Percentiles rank a stretch among this genome's conserved stretches.
Evolutionary conservation across 53 echinoderm and acorn worm species (phyloP).

Genomic region (Temnopleurus reevesii): DNA sequence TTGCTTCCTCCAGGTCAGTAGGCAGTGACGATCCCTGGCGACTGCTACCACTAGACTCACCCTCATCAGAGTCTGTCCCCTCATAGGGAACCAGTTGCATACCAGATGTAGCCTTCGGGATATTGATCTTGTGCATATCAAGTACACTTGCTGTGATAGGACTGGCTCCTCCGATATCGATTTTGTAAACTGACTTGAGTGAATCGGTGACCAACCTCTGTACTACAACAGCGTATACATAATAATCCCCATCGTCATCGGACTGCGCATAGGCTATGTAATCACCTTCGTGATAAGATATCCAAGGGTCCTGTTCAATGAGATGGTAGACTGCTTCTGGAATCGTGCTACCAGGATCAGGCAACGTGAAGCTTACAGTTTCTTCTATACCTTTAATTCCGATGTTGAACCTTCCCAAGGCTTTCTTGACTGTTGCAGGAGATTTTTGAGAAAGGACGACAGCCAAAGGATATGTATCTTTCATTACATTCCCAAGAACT

Average conservation of each 20-base stretch:
- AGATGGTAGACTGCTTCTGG: slow-evolving; percentile 67
- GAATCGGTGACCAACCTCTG: slow-evolving; percentile 2
- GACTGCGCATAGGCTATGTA: slow-evolving; percentile 64
- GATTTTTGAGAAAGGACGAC: background rate
- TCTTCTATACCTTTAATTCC: too few relatives aligned
- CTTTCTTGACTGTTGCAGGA: background rate
- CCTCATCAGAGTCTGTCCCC: background rate
- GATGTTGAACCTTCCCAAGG: background rate
- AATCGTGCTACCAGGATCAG: slow-evolving; percentile 63
- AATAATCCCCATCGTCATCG: slow-evolving; percentile 33
- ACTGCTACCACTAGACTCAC: background rate
- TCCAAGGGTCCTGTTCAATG: slow-evolving; percentile 72
- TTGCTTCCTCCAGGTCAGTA: slow-evolving; percentile 31
- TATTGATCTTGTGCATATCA: slow-evolving; percentile 44
- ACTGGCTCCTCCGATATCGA: background rate
- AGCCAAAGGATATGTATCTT: background rate
- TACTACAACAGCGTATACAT: slow-evolving; percentile 59
- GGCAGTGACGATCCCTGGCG: background rate
- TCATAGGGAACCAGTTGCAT: background rate
- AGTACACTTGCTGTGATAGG: background rate
- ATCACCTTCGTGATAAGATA: slow-evolving; percentile 65
- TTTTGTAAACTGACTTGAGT: background rate
- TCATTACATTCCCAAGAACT: background rate
- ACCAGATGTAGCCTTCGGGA: background rate
- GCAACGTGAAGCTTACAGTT: background rate